A percentile compares a stretch with the other conserved stretches of the same genome.
These are phyloP conservation scores for Dichetophora obliterata DNA, from an alignment of 2,888 invertebrate genomes.

Conservation along the genomic window DNA sequence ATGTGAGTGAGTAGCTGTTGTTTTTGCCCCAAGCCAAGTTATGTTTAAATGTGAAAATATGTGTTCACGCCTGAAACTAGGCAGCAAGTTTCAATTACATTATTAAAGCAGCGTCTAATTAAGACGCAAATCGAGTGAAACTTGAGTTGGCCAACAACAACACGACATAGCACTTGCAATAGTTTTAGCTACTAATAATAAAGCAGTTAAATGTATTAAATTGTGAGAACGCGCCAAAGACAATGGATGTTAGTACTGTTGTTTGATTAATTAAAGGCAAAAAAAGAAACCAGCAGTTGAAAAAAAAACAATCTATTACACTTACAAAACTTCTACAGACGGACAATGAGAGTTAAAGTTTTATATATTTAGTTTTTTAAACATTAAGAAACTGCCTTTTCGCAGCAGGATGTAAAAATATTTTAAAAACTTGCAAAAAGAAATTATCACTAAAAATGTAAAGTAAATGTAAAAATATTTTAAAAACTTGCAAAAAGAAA, in stretches of 20 bases:
- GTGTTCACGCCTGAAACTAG: conserved; percentile 15
- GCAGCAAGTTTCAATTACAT: conserved; percentile 3
- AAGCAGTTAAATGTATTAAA: conserved; percentile 64
- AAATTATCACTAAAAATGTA: background rate
- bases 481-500: background rate
- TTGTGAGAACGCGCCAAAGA: conserved; percentile 55
- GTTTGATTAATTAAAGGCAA: conserved; percentile 43
- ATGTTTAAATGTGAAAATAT: background rate
- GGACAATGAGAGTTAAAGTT: background rate
- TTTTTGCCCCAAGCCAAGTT: background rate
- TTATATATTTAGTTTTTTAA: background rate
- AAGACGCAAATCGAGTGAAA: conserved; percentile 1
- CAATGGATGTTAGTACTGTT: conserved; percentile 28
- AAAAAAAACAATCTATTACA: background rate
- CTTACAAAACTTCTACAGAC: background rate
- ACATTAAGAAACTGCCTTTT: no score
- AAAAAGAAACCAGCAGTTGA: no score
- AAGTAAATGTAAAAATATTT: background rate
- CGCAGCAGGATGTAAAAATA: background rate
- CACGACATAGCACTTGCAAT: background rate
- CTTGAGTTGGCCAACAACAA: background rate
- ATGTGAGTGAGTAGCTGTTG: no score
- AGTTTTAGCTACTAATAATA: conserved; percentile 50
- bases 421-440: background rate
- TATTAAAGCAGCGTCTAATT: background rate